These are phyloP conservation scores for Poeciliopsis occidentalis DNA, from an alignment of 2,113 vertebrate species.

Conservation along the genomic window DNA sequence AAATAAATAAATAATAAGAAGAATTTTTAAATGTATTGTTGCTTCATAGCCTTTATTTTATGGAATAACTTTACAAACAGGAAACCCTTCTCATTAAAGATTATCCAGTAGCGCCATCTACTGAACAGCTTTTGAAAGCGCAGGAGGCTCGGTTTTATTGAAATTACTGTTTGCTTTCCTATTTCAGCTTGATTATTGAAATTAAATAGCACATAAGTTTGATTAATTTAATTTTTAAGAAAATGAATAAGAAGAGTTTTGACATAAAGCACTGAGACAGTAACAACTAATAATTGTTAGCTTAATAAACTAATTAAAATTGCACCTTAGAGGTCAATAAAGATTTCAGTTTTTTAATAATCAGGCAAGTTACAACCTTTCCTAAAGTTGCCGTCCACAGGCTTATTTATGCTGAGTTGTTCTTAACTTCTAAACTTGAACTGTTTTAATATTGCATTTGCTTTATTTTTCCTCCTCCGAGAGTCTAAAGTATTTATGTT, in stretches of 20 bases:
- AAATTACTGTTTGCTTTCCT: neutral
- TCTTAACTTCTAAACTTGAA: neutral
- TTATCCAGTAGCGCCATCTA: conserved; percentile 44
- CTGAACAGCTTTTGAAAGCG: neutral
- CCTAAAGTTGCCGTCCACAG: neutral
- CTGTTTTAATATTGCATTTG: neutral
- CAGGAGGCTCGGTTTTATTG: neutral
- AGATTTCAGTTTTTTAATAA: neutral
- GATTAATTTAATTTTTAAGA: too few species aligned
- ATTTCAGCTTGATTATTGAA: neutral
- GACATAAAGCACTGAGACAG: neutral
- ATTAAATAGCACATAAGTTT: neutral
- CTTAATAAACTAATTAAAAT: neutral
- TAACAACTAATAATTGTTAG: too few species aligned
- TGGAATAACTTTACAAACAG: neutral
- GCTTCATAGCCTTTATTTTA: neutral
- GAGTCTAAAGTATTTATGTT: neutral
- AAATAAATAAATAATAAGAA: too few species aligned
- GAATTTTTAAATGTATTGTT: neutral
- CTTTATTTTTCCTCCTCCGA: neutral
- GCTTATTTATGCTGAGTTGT: neutral
- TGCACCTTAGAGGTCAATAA: neutral
- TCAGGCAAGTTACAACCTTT: neutral
- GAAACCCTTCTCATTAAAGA: neutral
- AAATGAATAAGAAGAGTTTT: neutral